Base-by-base conservation (phyloP, 1,140 invertebrate genomes). In the Wiebesia pumilae region DNA sequence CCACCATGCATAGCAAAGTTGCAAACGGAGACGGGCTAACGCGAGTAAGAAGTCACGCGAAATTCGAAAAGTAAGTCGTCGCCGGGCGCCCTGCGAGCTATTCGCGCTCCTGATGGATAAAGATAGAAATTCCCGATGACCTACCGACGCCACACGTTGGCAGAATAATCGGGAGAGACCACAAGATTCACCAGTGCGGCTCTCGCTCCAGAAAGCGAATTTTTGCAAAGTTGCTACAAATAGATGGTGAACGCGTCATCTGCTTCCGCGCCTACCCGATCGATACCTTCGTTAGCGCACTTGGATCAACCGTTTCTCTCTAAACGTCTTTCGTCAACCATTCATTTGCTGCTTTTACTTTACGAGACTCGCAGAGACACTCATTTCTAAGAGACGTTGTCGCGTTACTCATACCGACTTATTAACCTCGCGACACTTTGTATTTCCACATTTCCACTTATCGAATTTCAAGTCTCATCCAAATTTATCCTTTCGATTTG, bases 41-140 rank as follows among this genome's bases (percentile, higher is more conserved):
- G 43, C 43, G 43, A 7, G 14, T 6, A n/a, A n/a, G n/a, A n/a
- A n/a, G n/a, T n/a, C n/a, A n/a, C n/a, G 35, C 21, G 0, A 30
- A 54, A 58, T 35, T 14, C 30, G 33, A 62, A 33, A 51, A 19
- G 16, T 35, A 47, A 47, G 27, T 12, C 40, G 43, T 30, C 33
- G 33, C 19, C 47, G 35, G 84, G 79, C 62, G 40, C 84, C 21
- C 16, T 21, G 47, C 35, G 43, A 33, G 58, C 75, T 83, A 69
- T 35, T 71, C 75, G 58, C 78, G 43, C 43, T 69, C 67, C 83
- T 85, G 83, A 69, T 78, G 83, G 83, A 82, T 85, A 87, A 87
- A 84, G 83, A 85, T 87, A 87, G 83, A 87, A 87, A 80, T 87
- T 84, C 86, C 67, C 82, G 77, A 84, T 87, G 86, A 87, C 86